Base-by-base conservation (phyloP, 2,113 vertebrate genomes). In the Spermophilus dauricus region DNA sequence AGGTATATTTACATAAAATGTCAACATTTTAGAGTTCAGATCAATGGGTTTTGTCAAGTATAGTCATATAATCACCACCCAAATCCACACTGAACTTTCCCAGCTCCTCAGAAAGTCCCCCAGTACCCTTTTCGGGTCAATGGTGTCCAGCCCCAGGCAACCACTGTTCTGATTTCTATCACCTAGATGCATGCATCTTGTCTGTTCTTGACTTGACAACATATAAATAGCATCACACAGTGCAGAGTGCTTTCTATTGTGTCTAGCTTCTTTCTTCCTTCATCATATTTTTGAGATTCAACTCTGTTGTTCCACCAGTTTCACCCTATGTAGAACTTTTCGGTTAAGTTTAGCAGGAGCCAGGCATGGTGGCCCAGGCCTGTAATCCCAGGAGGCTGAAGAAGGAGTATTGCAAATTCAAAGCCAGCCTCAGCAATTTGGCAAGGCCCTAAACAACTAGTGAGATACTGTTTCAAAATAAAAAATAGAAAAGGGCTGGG, bases 1-100 rank as follows among this genome's bases (percentile, higher is more conserved):
- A 86, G n/a, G 32, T 45, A 67, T 72, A 91, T 67, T 97, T 56
- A 65, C 34, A 65, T 77, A 90, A 95, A 96, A 84, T 67, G 18
- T 78, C 39, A 39, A 80, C 48, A 92, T 72, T 97, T 39, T 72
- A 76, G 24, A 32, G 48, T 39, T 58, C 30, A 61, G 58, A 65
- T 83, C 12, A 89, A n/a, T 76, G 70, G n/a, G 39, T 81, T 94
- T 61, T 42, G 85, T 69, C 24, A 82, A 89, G 32, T 67, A 10
- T 30, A 91, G 89, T 87, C 13, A 37, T 4, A 3, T 84, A 58
- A 42, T 26, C 20, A 70, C 37, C 26, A 65, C 51, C 37, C 70
- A 78, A 37, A 77, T 83, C 42, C 70, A 70, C 20, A 76, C 10
- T 56, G 7, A 75, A 61, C 28, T 48, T 81, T 94, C 77, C 72